Base-by-base conservation (phyloP, 2,888 invertebrate genomes). In the Eutolmus rufibarbis region DNA sequence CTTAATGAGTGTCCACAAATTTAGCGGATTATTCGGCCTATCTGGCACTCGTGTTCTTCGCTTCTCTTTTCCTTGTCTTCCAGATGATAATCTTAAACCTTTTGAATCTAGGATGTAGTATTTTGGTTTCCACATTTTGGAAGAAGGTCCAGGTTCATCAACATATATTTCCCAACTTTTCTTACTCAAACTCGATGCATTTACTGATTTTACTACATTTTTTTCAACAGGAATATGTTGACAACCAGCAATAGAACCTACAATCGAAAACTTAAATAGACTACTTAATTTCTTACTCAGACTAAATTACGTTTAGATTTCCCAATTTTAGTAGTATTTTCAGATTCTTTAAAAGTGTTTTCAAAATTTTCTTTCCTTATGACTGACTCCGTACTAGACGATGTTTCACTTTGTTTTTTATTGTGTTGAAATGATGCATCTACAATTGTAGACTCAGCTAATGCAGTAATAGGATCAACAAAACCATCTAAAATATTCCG, bases 1-100 rank as follows among this genome's bases (percentile, higher is more conserved):
- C 93, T 98, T 98, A 97, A 99, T 98, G 90, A 99, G 98, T 91
- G 97, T 97, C 98, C 98, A 99, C 86, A 99, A 94, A 91, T 97
- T 98, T 87, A 98, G 94, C 87, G 98, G 28, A 97, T 93, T 96
- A 96, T 97, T 96, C 86, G 97, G 97, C 91, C 97, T 97, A 90
- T 97, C 97, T 5, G 97, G 97, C 87, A 98, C 97, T 86, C 95
- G 93, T 89, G 93, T 94, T 86, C 98, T 94, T 87, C 98, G 43
- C 16, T 46, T 46, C 23, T 3, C 28, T 66, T 19, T 23, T 12
- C 8, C 23, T 23, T 19, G 57, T 9, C 19, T 5, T 23, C 66
- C 66, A 8, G 28, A 66, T 2, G 28, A 28, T 1, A 66, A 1
- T 23, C 28, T 66, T 9, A 4, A 56, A 8, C 8, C 5, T 56